Evolutionary conservation across 2,113 vertebrate genomes (phyloP), one percentile per base, ranked within the genome.

Genomic region (Notothenia rossii): DNA sequence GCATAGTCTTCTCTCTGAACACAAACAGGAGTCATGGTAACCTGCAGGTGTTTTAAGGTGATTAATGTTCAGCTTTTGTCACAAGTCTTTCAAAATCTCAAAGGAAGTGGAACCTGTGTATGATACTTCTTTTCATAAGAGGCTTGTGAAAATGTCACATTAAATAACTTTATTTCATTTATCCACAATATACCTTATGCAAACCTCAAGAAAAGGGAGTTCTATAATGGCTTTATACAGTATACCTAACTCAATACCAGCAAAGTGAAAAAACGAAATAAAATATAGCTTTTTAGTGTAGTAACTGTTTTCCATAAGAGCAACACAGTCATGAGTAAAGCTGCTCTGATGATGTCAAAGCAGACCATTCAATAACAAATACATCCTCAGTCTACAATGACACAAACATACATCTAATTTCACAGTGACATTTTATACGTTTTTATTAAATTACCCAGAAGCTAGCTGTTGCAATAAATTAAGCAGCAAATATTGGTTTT

Each of bases 401-500:
- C 29, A 29, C 29, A 22, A 17, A 55, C 18, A 72, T 43, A 5
- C 9, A 43, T 53, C 29, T 68, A 40, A 20, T 51, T 45, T 18
- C 3, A 59, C 4, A 55, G 33, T 11, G 36, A 33, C 45, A 54
- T 54, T 25, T 40, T 15, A 49, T 29, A 36, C 11, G 17, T 36
- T 55, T 56, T 22, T 6, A 61, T 20, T 33, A 14, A 36, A 65
- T 40, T 29, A 51, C 20, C 20, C 48, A 62, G 49, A 54, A 33
- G n/a, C 17, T 17, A 5, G 20, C 8, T 0, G 51, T 11, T 55
- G 33, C 22, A 45, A 5, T 53, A 56, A 51, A 18, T 51, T 36
- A 22, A 10, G 43, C 49, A 55, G 10, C 12, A 45, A 25, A 29
- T 25, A 2, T 72, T 17, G 7, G 7, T 71, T 83, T 77, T 82